Conservation (phyloP, 1,140 invertebrate genomes). For the Pygmarrhopalites habei region DNA sequence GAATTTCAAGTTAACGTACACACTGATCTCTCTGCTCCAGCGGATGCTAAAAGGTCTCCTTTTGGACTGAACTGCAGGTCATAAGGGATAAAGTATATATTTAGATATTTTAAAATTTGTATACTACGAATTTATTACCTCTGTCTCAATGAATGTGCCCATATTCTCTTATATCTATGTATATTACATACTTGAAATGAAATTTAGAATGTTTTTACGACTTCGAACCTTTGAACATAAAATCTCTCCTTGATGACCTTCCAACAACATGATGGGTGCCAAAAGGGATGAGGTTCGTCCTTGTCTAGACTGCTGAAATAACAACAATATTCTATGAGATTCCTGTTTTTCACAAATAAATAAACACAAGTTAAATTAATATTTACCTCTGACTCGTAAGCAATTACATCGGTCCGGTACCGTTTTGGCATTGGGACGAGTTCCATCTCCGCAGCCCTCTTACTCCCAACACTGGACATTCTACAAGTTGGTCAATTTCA, state of each 20-base stretch:
- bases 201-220: no score
- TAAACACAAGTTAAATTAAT: background rate
- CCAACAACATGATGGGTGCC: conserved; percentile 92
- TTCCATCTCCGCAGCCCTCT: conserved; percentile 27
- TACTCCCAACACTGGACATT: conserved; percentile 4
- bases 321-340: background rate
- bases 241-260: conserved; percentile 95
- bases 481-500: no score
- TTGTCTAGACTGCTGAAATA: background rate
- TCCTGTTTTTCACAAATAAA: background rate
- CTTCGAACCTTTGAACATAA: conserved; percentile 81
- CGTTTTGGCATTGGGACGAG: conserved; percentile 35
- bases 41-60: conserved; percentile 84
- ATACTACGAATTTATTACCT: no score
- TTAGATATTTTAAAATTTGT: no score
- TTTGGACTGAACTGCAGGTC: conserved; percentile 98
- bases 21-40: conserved; percentile 94
- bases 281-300: conserved; percentile 74
- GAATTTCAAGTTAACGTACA: conserved; percentile 58
- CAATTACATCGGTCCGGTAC: conserved; percentile 24
- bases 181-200: no score
- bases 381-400: conserved; percentile 17
- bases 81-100: no score
- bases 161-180: no score
- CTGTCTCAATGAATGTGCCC: no score